A percentile compares a stretch with the other conserved stretches of the same genome.
These are phyloP conservation scores for Buceros bicornis DNA, from an alignment of 2,797 vertebrate genomes.

Conservation along the genomic window DNA sequence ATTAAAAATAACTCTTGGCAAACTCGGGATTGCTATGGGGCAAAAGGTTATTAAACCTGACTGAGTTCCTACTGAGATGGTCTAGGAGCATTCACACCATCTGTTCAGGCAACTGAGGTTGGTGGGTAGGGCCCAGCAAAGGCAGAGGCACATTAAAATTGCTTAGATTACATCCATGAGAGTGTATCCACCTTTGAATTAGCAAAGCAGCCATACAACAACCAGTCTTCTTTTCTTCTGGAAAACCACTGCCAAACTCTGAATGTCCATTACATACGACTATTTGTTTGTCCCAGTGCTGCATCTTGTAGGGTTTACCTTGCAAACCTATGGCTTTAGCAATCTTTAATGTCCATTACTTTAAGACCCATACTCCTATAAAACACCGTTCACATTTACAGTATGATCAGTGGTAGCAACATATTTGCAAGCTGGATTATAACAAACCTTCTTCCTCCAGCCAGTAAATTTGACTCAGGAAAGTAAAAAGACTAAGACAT, in stretches of 20 bases:
- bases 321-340: neutral
- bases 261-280: neutral
- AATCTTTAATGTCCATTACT: neutral
- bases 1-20: slow-evolving; percentile 35
- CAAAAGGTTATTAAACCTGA: slow-evolving; percentile 36
- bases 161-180: neutral
- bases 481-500: neutral
- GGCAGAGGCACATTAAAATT: neutral
- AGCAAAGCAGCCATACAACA: neutral
- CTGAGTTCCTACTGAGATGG: neutral
- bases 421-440: neutral
- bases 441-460: neutral
- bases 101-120: neutral
- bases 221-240: neutral
- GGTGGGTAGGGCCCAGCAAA: neutral
- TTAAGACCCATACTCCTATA: neutral
- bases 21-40: neutral
- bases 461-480: neutral
- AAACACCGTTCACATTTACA: neutral
- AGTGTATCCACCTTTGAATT: neutral
- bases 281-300: neutral
- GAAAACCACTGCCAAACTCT: neutral
- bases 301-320: neutral
- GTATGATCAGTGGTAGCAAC: neutral
- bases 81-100: neutral